A percentile compares a stretch with the other conserved stretches of the same genome.
Evolutionary conservation across 2,113 vertebrate species (phyloP).

Genomic region (Lates calcarifer): DNA sequence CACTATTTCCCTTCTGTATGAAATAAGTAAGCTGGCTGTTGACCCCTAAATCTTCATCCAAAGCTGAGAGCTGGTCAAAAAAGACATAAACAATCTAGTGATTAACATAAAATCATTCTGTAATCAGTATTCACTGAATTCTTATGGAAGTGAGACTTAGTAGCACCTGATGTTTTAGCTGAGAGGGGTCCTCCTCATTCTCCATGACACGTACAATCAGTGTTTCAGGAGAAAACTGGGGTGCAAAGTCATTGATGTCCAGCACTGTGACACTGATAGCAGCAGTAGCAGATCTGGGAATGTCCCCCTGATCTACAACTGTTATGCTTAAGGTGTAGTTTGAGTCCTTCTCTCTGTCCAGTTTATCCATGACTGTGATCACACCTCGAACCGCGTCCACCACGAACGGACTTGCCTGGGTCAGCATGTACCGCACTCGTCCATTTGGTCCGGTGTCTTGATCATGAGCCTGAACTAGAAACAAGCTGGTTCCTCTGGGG

Average conservation of each 20-base stretch:
- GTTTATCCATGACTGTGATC: conserved; percentile 70
- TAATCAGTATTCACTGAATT: neutral
- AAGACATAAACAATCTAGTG: neutral
- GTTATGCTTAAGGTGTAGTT: conserved; percentile 60
- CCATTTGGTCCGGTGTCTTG: conserved; percentile 78
- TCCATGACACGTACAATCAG: conserved; percentile 62
- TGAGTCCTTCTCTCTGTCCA: conserved; percentile 79
- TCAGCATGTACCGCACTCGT: conserved; percentile 75
- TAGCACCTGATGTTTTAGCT: conserved; percentile 60
- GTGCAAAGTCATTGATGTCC: conserved; percentile 73
- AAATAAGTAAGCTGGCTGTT: conserved; percentile 72
- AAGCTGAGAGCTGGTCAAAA: conserved; percentile 63
- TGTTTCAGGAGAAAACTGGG: conserved; percentile 65
- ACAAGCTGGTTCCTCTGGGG: conserved; percentile 71
- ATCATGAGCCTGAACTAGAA: conserved; percentile 77
- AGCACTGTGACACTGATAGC: conserved; percentile 62
- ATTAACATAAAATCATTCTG: neutral
- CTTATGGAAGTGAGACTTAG: neutral
- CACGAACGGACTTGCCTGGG: conserved; percentile 65
- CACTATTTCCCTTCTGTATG: conserved; percentile 49
- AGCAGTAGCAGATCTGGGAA: conserved; percentile 57
- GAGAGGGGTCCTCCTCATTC: conserved; percentile 55
- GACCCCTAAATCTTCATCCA: conserved; percentile 72
- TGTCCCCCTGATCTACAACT: conserved; percentile 62
- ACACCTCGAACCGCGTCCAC: conserved; percentile 79